Conservation (phyloP, 35 echinoderm and acorn worm species). For the Hemicentrotus pulcherrimus region DNA sequence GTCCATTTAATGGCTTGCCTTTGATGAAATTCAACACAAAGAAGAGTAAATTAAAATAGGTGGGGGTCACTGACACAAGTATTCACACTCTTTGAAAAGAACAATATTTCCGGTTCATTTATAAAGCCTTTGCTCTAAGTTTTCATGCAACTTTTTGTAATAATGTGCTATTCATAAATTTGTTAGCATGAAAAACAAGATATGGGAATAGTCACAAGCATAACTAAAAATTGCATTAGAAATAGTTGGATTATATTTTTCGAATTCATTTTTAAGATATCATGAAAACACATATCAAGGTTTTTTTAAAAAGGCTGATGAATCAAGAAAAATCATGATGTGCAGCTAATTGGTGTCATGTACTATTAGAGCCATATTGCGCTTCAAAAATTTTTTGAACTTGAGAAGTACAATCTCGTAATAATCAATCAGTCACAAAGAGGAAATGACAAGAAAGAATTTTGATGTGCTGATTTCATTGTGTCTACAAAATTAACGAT, state of each 20-base stretch:
- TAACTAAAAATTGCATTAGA: too few species aligned
- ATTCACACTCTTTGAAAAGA: neutral
- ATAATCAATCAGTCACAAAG: neutral
- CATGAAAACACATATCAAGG: too few species aligned
- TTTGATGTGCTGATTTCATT: neutral
- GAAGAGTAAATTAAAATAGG: neutral
- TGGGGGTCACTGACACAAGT: neutral
- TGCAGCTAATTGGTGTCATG: neutral
- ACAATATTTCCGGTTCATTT: neutral
- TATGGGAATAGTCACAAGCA: too few species aligned
- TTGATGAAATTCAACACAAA: neutral
- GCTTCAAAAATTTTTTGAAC: neutral
- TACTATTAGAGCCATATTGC: neutral
- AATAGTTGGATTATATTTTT: too few species aligned
- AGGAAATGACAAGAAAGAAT: neutral
- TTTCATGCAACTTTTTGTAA: too few species aligned
- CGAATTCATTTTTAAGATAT: too few species aligned
- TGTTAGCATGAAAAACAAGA: too few species aligned
- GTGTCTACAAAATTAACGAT: neutral
- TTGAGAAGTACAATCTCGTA: neutral
- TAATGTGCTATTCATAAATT: too few species aligned
- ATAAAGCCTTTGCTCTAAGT: neutral
- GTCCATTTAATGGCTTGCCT: neutral
- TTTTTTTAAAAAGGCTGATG: neutral
- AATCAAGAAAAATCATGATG: neutral